These are phyloP conservation scores for Caenorhabditis sp. DNA, from an alignment of 2,888 invertebrate species.

Conservation along the genomic window DNA sequence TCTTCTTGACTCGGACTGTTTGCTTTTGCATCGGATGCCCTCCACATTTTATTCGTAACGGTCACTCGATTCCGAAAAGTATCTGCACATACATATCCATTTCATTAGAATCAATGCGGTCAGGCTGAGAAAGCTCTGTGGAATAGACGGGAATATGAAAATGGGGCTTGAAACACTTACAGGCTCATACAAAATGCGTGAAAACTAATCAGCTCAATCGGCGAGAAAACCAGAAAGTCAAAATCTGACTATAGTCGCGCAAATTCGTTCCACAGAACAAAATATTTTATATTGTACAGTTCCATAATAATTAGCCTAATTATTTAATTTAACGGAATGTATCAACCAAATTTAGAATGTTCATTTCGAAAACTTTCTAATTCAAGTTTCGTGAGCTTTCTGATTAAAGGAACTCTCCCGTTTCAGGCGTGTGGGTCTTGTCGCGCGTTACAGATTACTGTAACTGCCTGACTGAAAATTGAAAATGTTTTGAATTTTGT, in stretches of 20 bases:
- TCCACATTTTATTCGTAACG: conserved; percentile 16
- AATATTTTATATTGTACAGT: too few relatives aligned
- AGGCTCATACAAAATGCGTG: too few relatives aligned
- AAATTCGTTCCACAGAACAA: too few relatives aligned
- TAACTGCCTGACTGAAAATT: background rate
- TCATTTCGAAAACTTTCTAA: too few relatives aligned
- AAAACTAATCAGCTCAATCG: too few relatives aligned
- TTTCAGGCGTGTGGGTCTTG: background rate
- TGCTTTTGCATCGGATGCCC: conserved; percentile 15
- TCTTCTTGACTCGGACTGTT: background rate
- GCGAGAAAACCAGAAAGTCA: too few relatives aligned
- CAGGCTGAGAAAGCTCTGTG: background rate
- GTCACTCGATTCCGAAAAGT: conserved; percentile 17
- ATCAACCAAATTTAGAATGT: too few relatives aligned
- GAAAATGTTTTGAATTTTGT: background rate
- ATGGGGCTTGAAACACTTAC: background rate
- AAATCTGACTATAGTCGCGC: too few relatives aligned
- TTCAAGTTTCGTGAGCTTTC: too few relatives aligned
- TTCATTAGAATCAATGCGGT: conserved; percentile 7
- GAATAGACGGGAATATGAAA: background rate
- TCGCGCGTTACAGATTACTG: background rate
- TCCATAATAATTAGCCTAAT: too few relatives aligned
- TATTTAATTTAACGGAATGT: too few relatives aligned
- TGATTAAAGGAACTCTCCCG: background rate
- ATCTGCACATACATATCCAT: conserved; percentile 9